These are phyloP conservation scores for Serripes groenlandicus DNA, from an alignment of 2,888 invertebrate genomes.

Conservation along the genomic window DNA sequence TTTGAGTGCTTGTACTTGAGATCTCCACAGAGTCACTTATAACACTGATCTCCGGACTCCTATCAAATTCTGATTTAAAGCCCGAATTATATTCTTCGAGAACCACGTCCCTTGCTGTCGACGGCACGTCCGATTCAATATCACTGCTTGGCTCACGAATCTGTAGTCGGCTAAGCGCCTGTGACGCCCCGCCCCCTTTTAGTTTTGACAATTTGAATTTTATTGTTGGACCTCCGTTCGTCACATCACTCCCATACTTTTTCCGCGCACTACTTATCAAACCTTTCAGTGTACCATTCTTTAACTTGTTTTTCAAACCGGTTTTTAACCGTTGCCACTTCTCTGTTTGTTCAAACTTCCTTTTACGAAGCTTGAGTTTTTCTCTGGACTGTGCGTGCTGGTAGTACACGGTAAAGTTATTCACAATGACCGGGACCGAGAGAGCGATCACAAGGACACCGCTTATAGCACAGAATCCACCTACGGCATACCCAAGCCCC, in stretches of 20 bases:
- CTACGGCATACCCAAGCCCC: conserved; percentile 72
- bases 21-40: conserved; percentile 16
- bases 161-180: neutral
- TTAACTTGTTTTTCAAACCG: conserved; percentile 60
- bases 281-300: conserved; percentile 59
- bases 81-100: conserved; percentile 15
- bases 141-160: conserved; percentile 10
- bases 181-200: conserved; percentile 8
- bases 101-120: conserved; percentile 23
- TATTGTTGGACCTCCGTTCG: conserved; percentile 13
- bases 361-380: conserved; percentile 70
- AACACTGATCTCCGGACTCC: conserved; percentile 1
- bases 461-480: conserved; percentile 74
- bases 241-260: conserved; percentile 15
- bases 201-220: conserved; percentile 1
- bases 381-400: conserved; percentile 75
- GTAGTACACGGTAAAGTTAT: conserved; percentile 77
- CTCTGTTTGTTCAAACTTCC: conserved; percentile 68
- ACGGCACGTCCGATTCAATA: conserved; percentile 10
- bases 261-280: conserved; percentile 52
- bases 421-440: conserved; percentile 77
- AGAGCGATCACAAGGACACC: conserved; percentile 76
- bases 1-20: neutral
- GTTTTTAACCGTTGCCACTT: conserved; percentile 70
- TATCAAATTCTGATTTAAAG: neutral